These are phyloP conservation scores for Elgonia sp. DNA, from an alignment of 2,888 invertebrate species.

Conservation along the genomic window DNA sequence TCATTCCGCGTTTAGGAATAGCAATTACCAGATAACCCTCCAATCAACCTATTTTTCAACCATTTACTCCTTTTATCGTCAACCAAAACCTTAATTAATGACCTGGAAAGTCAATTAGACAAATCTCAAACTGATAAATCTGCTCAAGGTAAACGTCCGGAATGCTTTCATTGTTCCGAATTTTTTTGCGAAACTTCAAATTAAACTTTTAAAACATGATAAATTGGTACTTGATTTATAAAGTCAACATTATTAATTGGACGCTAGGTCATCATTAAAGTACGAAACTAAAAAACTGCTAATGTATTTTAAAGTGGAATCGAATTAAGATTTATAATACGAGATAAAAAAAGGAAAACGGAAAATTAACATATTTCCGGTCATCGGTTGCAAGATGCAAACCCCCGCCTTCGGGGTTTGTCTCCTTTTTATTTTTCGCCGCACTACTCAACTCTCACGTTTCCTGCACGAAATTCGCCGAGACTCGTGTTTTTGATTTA, in stretches of 20 bases:
- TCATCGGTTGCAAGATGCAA: constrained; percentile 6
- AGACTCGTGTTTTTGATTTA: constrained; percentile 77
- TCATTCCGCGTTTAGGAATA: constrained; percentile 37
- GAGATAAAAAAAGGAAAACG: constrained; percentile 42
- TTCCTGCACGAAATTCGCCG: constrained; percentile 78
- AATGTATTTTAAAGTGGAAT: neutral
- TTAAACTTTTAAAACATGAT: neutral
- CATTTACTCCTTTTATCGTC: constrained; percentile 3
- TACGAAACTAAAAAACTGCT: too few relatives aligned
- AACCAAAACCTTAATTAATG: constrained; percentile 30
- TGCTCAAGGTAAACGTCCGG: neutral
- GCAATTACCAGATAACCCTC: constrained; percentile 37
- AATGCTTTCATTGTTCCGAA: neutral
- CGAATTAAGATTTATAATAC: constrained; percentile 29
- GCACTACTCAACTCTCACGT: constrained; percentile 70
- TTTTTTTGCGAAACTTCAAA: too few relatives aligned
- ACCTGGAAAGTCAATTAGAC: constrained; percentile 42
- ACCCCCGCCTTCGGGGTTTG: constrained; percentile 43
- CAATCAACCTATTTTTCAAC: constrained; percentile 33
- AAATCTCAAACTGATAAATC: constrained; percentile 5
- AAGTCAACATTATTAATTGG: neutral
- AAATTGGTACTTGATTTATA: constrained; percentile 26
- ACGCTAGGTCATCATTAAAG: neutral
- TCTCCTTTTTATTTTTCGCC: constrained; percentile 53
- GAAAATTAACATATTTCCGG: constrained; percentile 22